Evolutionary conservation across 2,888 invertebrate species (phyloP).

Genomic region (Volucella zonaria): DNA sequence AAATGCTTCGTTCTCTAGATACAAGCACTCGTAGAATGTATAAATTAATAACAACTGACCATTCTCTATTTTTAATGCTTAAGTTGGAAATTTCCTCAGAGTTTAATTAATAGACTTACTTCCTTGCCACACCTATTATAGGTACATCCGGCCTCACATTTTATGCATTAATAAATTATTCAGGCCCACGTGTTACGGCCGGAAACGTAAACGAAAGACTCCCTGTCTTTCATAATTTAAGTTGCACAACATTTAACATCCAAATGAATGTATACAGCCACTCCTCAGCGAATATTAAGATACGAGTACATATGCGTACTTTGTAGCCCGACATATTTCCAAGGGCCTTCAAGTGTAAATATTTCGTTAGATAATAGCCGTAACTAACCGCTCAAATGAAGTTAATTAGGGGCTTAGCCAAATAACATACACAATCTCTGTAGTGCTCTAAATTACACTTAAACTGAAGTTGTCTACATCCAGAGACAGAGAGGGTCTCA

Average conservation of each 20-base stretch:
- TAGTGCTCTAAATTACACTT: conserved; percentile 47
- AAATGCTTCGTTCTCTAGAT: no score
- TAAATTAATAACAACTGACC: no score
- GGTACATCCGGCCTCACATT: background rate
- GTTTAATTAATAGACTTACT: conserved; percentile 10
- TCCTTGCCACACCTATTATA: background rate
- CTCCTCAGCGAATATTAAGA: background rate
- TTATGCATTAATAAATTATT: conserved; percentile 49
- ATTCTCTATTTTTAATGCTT: no score
- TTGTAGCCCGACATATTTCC: background rate
- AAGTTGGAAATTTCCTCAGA: conserved; percentile 18
- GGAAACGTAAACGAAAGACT: conserved; percentile 5
- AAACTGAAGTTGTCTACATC: conserved; percentile 30
- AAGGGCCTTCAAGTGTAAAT: conserved; percentile 45
- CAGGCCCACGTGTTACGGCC: conserved; percentile 27
- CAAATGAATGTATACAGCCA: background rate
- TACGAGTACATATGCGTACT: background rate
- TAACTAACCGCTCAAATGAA: conserved; percentile 64
- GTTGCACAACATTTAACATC: conserved; percentile 2
- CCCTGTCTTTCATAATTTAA: conserved; percentile 25
- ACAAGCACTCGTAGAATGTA: no score
- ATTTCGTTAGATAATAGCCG: conserved; percentile 52
- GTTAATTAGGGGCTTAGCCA: conserved; percentile 65
- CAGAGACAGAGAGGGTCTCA: background rate
- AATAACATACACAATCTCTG: conserved; percentile 63